Conservation (phyloP, 2,888 invertebrate species). For the Cephalotes varians region DNA sequence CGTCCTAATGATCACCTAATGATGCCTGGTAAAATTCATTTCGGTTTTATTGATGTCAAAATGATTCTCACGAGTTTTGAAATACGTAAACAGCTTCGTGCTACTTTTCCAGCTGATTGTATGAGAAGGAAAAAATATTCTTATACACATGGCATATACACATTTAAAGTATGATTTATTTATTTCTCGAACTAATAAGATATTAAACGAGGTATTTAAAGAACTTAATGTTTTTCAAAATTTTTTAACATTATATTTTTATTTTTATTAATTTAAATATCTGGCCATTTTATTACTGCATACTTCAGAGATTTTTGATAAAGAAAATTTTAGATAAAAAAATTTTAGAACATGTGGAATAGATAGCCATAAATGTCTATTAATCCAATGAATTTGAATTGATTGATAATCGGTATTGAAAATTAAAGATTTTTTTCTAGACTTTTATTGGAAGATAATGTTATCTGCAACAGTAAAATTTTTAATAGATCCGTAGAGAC, state of each 20-base stretch:
- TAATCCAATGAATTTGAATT: neutral
- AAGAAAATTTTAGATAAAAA: neutral
- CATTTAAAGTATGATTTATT: neutral
- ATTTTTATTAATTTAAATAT: neutral
- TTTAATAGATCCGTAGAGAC: neutral
- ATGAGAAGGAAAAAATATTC: neutral
- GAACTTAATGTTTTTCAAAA: neutral
- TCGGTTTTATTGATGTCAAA: neutral
- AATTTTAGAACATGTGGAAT: neutral
- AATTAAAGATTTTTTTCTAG: neutral
- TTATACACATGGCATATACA: neutral
- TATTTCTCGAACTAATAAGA: neutral
- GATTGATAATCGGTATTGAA: neutral
- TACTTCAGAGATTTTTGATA: neutral
- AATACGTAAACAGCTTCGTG: neutral
- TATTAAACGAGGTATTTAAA: neutral
- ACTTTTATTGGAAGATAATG: neutral
- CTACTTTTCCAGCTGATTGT: neutral
- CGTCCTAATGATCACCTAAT: slow-evolving; percentile 30
- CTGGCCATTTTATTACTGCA: neutral
- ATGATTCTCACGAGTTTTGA: neutral
- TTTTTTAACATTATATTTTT: neutral
- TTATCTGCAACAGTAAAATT: neutral
- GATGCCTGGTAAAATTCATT: slow-evolving; percentile 16
- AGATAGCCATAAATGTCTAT: neutral